Evolutionary conservation across 2,888 invertebrate genomes (phyloP).

Genomic region (Nomada fabriciana): DNA sequence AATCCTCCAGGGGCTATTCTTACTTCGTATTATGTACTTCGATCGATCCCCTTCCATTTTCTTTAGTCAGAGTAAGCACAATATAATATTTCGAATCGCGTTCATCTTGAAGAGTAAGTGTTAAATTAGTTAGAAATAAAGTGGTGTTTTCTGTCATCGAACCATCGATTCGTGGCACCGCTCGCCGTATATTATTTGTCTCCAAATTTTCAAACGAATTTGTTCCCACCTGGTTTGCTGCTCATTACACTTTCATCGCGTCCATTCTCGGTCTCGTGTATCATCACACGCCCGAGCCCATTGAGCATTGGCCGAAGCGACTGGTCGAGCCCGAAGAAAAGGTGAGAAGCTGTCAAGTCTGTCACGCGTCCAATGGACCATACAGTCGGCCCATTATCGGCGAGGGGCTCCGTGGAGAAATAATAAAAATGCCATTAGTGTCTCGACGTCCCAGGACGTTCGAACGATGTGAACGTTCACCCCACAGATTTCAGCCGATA

Average conservation of each 20-base stretch:
- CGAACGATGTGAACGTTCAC: constrained; percentile 73
- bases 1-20: too few species aligned
- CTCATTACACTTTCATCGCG: not conserved
- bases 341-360: constrained; percentile 79
- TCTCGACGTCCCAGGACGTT: constrained; percentile 71
- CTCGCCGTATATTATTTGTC: not conserved
- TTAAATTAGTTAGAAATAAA: too few species aligned
- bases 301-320: constrained; percentile 30
- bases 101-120: too few species aligned
- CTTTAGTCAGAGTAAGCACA: too few species aligned
- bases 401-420: constrained; percentile 75
- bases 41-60: not conserved
- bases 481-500: constrained; percentile 76
- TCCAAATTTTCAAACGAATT: not conserved
- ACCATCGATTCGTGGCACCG: too few species aligned
- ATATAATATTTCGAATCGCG: too few species aligned
- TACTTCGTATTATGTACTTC: not conserved
- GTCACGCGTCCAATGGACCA: constrained; percentile 83
- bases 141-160: too few species aligned
- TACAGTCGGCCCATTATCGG: constrained; percentile 76
- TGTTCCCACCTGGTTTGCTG: not conserved
- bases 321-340: constrained; percentile 57
- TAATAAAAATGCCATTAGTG: constrained; percentile 84
- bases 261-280: constrained; percentile 8
- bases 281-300: not conserved